phyloP scores from a whole-genome alignment of 2,797 vertebrate genomes.

The Moxostoma hubbsi region DNA sequence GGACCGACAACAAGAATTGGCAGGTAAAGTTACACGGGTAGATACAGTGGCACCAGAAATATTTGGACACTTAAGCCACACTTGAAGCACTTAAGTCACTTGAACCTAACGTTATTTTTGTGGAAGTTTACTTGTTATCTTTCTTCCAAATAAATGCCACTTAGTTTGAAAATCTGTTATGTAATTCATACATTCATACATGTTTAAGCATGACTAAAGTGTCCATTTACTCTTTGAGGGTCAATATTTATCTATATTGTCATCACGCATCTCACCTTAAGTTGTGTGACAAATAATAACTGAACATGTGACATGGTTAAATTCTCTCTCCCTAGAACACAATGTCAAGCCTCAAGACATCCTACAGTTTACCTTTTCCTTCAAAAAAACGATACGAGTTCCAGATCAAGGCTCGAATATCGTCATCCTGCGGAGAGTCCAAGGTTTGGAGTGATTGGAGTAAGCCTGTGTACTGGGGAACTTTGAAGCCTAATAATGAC shows the following conservation, averaged over 20 bases:
- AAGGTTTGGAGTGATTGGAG: conserved; percentile 86
- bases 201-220: no score
- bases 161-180: no score
- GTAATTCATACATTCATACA: no score
- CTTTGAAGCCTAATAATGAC: conserved; percentile 61
- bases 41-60: no score
- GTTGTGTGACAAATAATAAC: not conserved
- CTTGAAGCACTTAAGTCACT: no score
- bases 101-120: no score
- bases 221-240: no score
- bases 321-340: not conserved
- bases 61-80: no score
- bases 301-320: not conserved
- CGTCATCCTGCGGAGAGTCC: conserved; percentile 67
- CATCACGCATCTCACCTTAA: not conserved
- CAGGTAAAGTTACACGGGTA: conserved; percentile 64
- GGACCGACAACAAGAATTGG: conserved; percentile 78
- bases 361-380: conserved; percentile 69
- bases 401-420: conserved; percentile 77
- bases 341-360: rapidly evolving
- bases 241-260: no score
- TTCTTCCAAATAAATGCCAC: no score
- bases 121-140: no score
- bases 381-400: conserved; percentile 79
- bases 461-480: conserved; percentile 77